Evolutionary conservation across 2,797 vertebrate species (phyloP).

Genomic region (Coranthus polyacanthus): DNA sequence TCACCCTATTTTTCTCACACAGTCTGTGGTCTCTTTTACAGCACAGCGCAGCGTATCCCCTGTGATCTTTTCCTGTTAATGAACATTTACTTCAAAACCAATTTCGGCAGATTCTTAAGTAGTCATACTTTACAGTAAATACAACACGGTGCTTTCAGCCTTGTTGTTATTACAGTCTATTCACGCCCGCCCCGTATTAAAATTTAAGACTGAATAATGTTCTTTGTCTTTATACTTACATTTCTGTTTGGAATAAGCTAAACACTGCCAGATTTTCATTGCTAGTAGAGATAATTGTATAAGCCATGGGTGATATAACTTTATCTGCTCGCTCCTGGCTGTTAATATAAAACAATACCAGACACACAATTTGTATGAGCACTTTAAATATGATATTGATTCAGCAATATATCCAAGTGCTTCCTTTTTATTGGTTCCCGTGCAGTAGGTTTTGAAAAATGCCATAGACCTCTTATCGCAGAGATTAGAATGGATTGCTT

Average conservation of each 20-base stretch:
- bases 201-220: conserved; percentile 11
- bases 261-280: conserved; percentile 43
- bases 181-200: background rate
- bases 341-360: conserved; percentile 66
- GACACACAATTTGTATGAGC: conserved; percentile 62
- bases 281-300: conserved; percentile 32
- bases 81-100: conserved; percentile 33
- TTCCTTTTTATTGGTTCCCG: conserved; percentile 62
- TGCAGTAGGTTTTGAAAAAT: conserved; percentile 67
- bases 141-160: conserved; percentile 1
- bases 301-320: conserved; percentile 50
- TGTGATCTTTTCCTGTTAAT: conserved; percentile 44
- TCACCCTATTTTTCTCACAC: conserved; percentile 16
- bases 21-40: conserved; percentile 12
- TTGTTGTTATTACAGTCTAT: conserved; percentile 24
- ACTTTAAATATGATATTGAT: conserved; percentile 79
- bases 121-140: conserved; percentile 5
- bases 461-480: conserved; percentile 57
- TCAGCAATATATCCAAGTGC: conserved; percentile 65
- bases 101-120: conserved; percentile 25
- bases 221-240: conserved; percentile 29
- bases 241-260: conserved; percentile 32
- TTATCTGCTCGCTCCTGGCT: conserved; percentile 49
- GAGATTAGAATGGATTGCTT: conserved; percentile 79
- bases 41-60: conserved; percentile 19